phyloP scores from a whole-genome alignment of 2,113 vertebrate species.

The Emydura subglobosa region DNA sequence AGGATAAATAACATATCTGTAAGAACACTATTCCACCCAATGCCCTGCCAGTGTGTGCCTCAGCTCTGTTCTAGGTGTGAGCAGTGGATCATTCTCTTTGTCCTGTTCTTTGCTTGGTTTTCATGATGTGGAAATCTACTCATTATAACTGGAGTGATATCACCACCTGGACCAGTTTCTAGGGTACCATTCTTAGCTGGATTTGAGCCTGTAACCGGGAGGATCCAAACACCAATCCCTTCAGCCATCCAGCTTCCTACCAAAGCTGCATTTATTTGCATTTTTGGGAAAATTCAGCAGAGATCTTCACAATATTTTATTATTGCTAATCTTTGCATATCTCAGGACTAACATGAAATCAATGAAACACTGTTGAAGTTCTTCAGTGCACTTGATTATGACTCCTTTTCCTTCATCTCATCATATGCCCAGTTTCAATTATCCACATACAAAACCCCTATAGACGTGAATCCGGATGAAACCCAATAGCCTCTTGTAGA shows the following conservation, averaged over 20 bases:
- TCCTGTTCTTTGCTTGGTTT: background rate
- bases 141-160: background rate
- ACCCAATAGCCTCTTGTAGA: background rate
- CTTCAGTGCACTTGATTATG: background rate
- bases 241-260: background rate
- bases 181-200: background rate
- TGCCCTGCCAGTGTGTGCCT: background rate
- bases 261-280: background rate
- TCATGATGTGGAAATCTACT: accelerated
- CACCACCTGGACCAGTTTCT: background rate
- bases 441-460: background rate
- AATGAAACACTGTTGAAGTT: background rate
- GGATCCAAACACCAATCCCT: background rate
- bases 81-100: accelerated
- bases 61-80: background rate
- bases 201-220: background rate
- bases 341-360: background rate
- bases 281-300: background rate
- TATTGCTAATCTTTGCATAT: background rate
- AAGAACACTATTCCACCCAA: background rate
- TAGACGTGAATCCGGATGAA: background rate
- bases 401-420: background rate
- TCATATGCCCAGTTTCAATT: background rate
- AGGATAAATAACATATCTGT: background rate
- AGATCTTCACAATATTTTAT: background rate